These are phyloP conservation scores for Xiphydria camelus DNA, from an alignment of 2,888 invertebrate genomes.

Conservation along the genomic window DNA sequence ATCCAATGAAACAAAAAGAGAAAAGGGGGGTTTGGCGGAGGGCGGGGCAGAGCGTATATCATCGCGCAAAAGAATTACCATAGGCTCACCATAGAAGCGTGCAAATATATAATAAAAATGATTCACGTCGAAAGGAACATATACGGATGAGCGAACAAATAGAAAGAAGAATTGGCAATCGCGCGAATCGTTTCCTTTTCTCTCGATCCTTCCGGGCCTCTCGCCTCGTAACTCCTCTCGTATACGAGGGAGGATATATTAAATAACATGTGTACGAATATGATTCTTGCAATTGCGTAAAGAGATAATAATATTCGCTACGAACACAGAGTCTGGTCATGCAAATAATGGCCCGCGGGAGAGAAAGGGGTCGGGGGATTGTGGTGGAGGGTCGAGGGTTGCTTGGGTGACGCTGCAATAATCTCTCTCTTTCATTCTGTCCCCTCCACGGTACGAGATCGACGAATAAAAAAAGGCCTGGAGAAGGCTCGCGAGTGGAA, in stretches of 20 bases:
- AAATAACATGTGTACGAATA: slow-evolving; percentile 27
- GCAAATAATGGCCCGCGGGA: slow-evolving; percentile 57
- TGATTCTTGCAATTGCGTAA: slow-evolving; percentile 50
- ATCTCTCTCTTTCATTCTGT: no score
- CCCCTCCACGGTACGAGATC: no score
- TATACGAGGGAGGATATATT: neutral
- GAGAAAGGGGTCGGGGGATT: no score
- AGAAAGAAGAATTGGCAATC: slow-evolving; percentile 6
- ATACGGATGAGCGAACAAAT: slow-evolving; percentile 13
- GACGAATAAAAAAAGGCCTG: no score
- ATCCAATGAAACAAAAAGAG: no score
- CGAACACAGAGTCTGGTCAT: slow-evolving; percentile 57
- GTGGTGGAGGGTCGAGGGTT: no score
- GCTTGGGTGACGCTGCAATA: slow-evolving; percentile 58
- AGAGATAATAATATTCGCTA: slow-evolving; percentile 53
- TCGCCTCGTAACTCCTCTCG: neutral
- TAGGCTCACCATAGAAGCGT: slow-evolving; percentile 53
- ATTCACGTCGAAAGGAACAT: slow-evolving; percentile 11
- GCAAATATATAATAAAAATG: slow-evolving; percentile 35
- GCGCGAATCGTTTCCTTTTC: slow-evolving; percentile 3
- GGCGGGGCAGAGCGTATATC: slow-evolving; percentile 20
- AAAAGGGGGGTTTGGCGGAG: no score
- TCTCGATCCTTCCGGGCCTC: neutral
- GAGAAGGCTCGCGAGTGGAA: no score
- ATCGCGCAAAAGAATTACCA: slow-evolving; percentile 44